Evolutionary conservation across 2,888 invertebrate species (phyloP), one percentile per base, ranked within the genome.

Genomic region (Mactromeris polynyma): DNA sequence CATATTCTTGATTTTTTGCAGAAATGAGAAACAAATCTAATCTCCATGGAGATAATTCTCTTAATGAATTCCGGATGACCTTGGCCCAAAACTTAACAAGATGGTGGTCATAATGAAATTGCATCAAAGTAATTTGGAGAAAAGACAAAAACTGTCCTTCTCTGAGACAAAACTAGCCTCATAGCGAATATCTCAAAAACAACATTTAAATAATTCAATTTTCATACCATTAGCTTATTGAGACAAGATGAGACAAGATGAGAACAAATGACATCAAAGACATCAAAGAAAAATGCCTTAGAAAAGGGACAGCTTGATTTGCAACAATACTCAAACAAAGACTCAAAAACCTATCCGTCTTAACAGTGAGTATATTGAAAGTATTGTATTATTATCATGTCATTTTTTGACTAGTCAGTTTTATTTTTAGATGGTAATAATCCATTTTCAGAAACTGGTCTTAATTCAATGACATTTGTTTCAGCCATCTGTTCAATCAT

Each of bases 231-330:
- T 26, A 64, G 26, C n/a, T 9, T 4, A 58, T 58, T 21, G 6
- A 21, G 26, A 64, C 58, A 26, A 64, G 26, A 64, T 21, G 6
- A 21, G 26, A 64, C 58, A 26, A 64, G 26, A 64, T 64, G n/a
- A 64, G 58, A 64, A 64, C 58, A 64, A 64, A 64, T 26, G 58
- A 64, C 58, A 64, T 64, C 26, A 64, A 64, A n/a, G n/a, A n/a
- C n/a, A n/a, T n/a, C n/a, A n/a, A 64, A 26, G 3, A 64, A 64
- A 64, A 64, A 58, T 58, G n/a, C n/a, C n/a, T 58, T 9, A 26
- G n/a, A n/a, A 64, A 26, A 64, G 11, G 11, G 58, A n/a, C 58
- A 64, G 11, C 38, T 31, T 64, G 21, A 42, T 46, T 31, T 42
- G 26, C 81, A 26, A 82, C 33, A 82, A 31, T 17, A 46, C 38